A percentile compares a stretch with the other conserved stretches of the same genome.
Evolutionary conservation across 2,888 invertebrate genomes (phyloP).

Genomic region (Yponomeuta plumbellus): DNA sequence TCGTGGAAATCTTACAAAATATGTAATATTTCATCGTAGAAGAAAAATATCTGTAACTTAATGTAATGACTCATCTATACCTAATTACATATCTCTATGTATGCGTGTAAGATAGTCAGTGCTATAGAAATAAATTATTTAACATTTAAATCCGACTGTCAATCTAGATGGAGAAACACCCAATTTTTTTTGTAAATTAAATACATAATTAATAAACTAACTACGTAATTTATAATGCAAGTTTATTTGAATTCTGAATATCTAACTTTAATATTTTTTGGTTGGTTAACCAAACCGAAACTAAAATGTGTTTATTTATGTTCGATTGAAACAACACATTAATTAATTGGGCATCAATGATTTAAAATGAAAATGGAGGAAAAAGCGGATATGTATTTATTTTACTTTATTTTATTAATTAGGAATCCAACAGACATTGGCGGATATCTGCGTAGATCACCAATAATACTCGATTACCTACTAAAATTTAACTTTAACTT

Average conservation of each 20-base stretch:
- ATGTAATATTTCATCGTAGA: not conserved
- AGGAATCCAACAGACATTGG: too few species aligned
- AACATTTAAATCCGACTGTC: not conserved
- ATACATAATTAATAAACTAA: not conserved
- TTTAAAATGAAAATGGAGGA: too few species aligned
- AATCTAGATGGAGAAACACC: not conserved
- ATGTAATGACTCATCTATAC: conserved; percentile 6
- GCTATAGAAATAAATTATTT: conserved; percentile 9
- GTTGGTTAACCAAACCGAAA: not conserved
- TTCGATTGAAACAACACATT: too few species aligned
- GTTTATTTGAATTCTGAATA: not conserved
- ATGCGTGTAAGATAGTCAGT: conserved; percentile 9
- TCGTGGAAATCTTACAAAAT: not conserved
- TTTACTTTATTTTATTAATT: too few species aligned
- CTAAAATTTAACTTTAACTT: not conserved
- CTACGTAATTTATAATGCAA: not conserved
- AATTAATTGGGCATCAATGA: too few species aligned
- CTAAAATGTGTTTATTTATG: too few species aligned
- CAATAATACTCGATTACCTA: not conserved
- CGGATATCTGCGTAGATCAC: not conserved
- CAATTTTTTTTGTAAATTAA: not conserved
- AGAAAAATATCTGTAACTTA: not conserved
- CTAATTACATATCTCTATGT: conserved; percentile 6
- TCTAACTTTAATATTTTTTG: not conserved
- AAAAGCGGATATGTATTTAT: too few species aligned